Evolutionary conservation across 2,888 invertebrate genomes (phyloP), one percentile per base, ranked within the genome.

Genomic region (Harpagoxenus sublaevis): DNA sequence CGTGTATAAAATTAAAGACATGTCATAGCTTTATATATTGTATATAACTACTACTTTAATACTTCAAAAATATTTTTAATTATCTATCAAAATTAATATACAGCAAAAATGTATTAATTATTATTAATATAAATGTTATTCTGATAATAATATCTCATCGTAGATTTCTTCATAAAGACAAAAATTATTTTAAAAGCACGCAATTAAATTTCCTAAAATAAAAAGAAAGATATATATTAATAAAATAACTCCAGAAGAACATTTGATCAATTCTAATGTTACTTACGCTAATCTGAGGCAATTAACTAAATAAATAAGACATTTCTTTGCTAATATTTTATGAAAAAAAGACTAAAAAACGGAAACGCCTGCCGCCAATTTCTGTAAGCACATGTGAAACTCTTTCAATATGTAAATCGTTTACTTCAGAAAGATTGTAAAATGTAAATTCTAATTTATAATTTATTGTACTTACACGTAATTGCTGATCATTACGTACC

Each of bases 171-270:
- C 62, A 79, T 83, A 84, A 53, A 83, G 70, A 84, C 68, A 86
- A 71, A 68, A 39, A 31, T 28, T 42, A 63, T 63, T 57, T 71
- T 66, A 75, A 51, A 65, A 5, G 12, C 31, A 65, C 18, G 12
- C 45, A 83, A 83, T 74, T 48, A 51, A 71, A 35, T 51, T 63
- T 42, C 68, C 85, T 89, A 84, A 87, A 89, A 89, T 86, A 88
- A 55, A 84, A 84, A 86, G 51, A 75, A 28, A 74, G 0, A 35
- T 48, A 8, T 48, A 45, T 77, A 12, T 55, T 53, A 66, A 55
- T 48, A 55, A 55, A 55, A 55, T 39, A 3, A 23, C 53, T 66
- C 15, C 23, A 63, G 9, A 65, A 51, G 18, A 8, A 31, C 9
- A 75, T 65, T 12, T 23, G 1, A 77, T 39, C 18, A 65, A 65